Base-by-base conservation (phyloP, 2,888 invertebrate genomes). In the Drosophila sordidula region DNA sequence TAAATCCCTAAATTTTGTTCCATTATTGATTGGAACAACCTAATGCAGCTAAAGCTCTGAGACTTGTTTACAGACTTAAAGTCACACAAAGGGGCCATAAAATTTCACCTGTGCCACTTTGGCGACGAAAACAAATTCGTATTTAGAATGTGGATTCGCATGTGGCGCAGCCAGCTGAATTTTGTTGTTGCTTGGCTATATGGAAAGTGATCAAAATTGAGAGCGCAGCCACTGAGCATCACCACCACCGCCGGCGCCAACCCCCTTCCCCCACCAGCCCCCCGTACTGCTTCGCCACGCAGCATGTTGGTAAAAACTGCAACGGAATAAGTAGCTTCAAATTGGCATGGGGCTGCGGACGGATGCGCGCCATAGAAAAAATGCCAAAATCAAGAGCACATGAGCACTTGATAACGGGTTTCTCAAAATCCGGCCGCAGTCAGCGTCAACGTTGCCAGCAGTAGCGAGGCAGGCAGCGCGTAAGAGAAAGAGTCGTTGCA, bases 201-300 rank as follows among this genome's bases (percentile, higher is more conserved):
- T 81, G 82, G 77, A 85, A 87, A 84, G 84, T 72, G 72, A 85
- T 75, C 68, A 72, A 78, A 70, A 67, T 72, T 71, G 74, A 73
- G 66, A 73, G 69, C 64, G 61, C 50, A 5, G 9, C 25, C 12
- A 9, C 16, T 29, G 9, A 26, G 26, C 26, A 26, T 16, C 25
- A 22, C 18, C 18, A 18, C 18, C 18, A 18, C 18, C 18, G 2
- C 18, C 2, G 2, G 2, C 18, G 1, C 18, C 18, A 18, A 18
- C 1, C 18, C 1, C 18, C 18, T 18, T 2, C 18, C 18, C 2
- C 18, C 18, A 18, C 2, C 18, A 1, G 18, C 18, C 18, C 18
- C 18, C 18, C 18, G 18, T 2, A 2, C 18, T 18, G 18, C 18
- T 18, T 18, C 2, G 6, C 8, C 34, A 18, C 3, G 5, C 51